Evolutionary conservation across 2,797 vertebrate species (phyloP), one percentile per base, ranked within the genome.

Genomic region (Cirrhinus mrigala): DNA sequence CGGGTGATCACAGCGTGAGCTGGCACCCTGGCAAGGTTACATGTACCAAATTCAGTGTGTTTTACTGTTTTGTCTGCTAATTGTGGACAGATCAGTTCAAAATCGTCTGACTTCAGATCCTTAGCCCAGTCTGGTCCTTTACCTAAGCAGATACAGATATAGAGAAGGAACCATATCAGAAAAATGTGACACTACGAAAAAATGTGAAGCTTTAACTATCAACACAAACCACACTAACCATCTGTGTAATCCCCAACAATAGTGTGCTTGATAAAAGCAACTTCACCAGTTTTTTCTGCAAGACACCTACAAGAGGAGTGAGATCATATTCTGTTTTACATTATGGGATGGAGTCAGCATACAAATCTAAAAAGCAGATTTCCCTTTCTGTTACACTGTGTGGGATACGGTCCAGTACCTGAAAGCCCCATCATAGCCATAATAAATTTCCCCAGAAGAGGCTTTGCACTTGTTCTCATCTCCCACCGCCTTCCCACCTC

Each of bases 1-100:
- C 96, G 96, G 0, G 97, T 93, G 70, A 99, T 82, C 70, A 99
- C 97, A 81, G 97, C 97, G 0, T 97, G 97, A 75, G 95, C 95
- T 0, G 97, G 96, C 27, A 96, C 97, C 0, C 0, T 0, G 6
- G 95, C 96, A 90, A 98, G 91, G 90, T 98, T 0, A 90, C 98
- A 99, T 0, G 0, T 33, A 0, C 0, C 3, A 54, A 88, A 96
- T 0, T 95, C 88, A 0, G 6, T 4, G 52, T 96, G n/a, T 1
- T 94, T 89, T 2, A 93, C 89, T 4, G 4, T 80, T 44, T 88
- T 90, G 0, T 89, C 78, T 37, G 24, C 24, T 50, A 1, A 20
- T 0, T 7, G 0, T 0, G 94, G 95, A 89, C 98, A 99, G 82
- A 99, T 92, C 82, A 99, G 85, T 89, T 93, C 73, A 76, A 94